phyloP scores from a whole-genome alignment of 1,140 invertebrate species.

The Drosophila sechellia region DNA sequence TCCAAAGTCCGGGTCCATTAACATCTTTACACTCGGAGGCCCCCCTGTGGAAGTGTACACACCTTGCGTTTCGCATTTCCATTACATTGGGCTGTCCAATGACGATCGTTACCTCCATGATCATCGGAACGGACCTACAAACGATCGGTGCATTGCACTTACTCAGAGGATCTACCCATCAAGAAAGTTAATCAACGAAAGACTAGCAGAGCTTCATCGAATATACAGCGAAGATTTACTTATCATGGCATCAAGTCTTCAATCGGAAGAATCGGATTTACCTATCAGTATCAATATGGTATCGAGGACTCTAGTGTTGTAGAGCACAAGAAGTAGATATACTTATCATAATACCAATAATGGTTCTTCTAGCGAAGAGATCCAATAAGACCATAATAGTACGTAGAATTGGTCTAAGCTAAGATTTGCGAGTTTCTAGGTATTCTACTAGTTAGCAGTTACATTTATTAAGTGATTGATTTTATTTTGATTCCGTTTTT shows the following conservation, averaged over 20 bases:
- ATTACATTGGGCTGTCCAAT: constrained; percentile 3
- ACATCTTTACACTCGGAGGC: constrained; percentile 13
- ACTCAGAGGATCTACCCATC: neutral
- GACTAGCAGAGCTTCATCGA: no score
- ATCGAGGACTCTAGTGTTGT: neutral
- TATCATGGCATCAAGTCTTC: no score
- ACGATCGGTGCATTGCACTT: constrained; percentile 1
- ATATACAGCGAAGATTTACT: neutral
- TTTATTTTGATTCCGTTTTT: neutral
- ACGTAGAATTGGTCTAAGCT: neutral
- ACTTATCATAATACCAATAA: neutral
- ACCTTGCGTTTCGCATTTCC: constrained; percentile 36
- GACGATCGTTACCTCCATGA: constrained; percentile 5
- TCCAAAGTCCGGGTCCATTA: constrained; percentile 41
- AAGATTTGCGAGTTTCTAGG: neutral
- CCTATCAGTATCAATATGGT: neutral
- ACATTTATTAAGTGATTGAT: neutral
- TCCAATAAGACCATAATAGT: neutral
- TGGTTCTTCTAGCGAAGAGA: neutral
- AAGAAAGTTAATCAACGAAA: no score
- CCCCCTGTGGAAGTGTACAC: neutral
- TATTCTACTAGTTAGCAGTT: no score
- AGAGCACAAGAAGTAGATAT: neutral
- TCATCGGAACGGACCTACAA: neutral
- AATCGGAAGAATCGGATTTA: neutral